phyloP scores from a whole-genome alignment of 2,888 invertebrate genomes.

The Ceriagrion tenellum region DNA sequence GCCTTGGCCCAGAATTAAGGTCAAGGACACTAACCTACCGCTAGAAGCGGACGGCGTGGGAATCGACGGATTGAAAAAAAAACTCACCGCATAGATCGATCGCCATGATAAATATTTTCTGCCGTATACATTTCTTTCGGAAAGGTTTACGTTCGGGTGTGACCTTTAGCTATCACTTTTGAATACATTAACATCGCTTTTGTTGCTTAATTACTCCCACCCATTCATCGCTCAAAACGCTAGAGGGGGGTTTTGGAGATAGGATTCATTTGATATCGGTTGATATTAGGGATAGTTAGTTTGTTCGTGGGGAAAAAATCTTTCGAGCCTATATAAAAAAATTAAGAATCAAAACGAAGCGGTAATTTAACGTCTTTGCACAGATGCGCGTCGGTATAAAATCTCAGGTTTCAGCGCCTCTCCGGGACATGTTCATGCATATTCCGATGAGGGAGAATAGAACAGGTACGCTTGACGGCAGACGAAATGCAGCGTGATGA shows the following conservation, averaged over 20 bases:
- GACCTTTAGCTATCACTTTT: neutral
- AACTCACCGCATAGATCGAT: neutral
- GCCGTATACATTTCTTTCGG: neutral
- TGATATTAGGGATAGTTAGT: neutral
- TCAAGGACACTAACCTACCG: neutral
- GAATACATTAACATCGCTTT: neutral
- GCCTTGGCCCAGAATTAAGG: neutral
- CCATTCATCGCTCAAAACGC: too few species aligned
- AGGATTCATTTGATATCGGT: neutral
- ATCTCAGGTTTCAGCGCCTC: neutral
- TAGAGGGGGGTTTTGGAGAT: neutral
- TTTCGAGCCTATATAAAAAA: too few species aligned
- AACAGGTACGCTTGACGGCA: neutral
- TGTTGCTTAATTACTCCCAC: neutral
- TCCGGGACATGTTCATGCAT: neutral
- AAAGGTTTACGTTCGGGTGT: neutral
- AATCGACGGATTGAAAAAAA: neutral
- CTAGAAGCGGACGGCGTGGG: neutral
- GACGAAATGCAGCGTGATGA: neutral
- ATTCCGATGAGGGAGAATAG: neutral
- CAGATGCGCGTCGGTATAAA: neutral
- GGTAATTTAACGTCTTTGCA: neutral
- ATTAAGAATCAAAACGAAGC: too few species aligned
- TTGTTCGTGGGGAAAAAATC: neutral
- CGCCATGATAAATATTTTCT: neutral